A percentile compares a stretch with the other conserved stretches of the same genome.
Conservation (phyloP, 2,888 invertebrate genomes). For the Leptopilina drosophilae region DNA sequence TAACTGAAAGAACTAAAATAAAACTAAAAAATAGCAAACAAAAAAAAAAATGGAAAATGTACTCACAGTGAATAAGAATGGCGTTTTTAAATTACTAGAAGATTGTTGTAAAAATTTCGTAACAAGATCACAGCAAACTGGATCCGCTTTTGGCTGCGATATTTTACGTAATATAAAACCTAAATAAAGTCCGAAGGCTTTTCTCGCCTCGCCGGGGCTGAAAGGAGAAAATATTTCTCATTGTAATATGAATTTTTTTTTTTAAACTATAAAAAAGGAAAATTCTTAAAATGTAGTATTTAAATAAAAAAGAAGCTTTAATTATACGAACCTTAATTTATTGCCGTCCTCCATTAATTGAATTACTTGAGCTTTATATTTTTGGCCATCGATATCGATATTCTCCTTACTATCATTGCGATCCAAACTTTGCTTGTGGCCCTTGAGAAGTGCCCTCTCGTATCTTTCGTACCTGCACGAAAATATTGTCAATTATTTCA, state of each 20-base stretch:
- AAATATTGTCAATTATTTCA: slow-evolving; percentile 9
- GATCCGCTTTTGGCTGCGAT: slow-evolving; percentile 77
- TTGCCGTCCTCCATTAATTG: slow-evolving; percentile 82
- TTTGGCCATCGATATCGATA: slow-evolving; percentile 77
- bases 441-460: slow-evolving; percentile 80
- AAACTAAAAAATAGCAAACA: too few relatives aligned
- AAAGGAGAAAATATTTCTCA: slow-evolving; percentile 46
- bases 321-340: slow-evolving; percentile 82
- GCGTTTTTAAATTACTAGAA: slow-evolving; percentile 84
- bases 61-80: slow-evolving; percentile 81
- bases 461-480: slow-evolving; percentile 79
- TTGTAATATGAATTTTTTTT: neutral
- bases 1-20: too few relatives aligned
- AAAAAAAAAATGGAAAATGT: neutral
- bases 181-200: slow-evolving; percentile 88
- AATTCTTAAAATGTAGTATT: neutral
- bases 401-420: slow-evolving; percentile 73
- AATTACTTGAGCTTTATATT: slow-evolving; percentile 80
- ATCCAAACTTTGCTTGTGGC: slow-evolving; percentile 75
- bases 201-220: slow-evolving; percentile 82
- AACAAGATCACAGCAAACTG: slow-evolving; percentile 81
- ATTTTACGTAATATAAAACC: slow-evolving; percentile 85
- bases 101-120: slow-evolving; percentile 87
- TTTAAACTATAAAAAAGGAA: too few relatives aligned
- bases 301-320: too few relatives aligned